Conservation (phyloP, 2,888 invertebrate species). For the Sicus ferrugineus region DNA sequence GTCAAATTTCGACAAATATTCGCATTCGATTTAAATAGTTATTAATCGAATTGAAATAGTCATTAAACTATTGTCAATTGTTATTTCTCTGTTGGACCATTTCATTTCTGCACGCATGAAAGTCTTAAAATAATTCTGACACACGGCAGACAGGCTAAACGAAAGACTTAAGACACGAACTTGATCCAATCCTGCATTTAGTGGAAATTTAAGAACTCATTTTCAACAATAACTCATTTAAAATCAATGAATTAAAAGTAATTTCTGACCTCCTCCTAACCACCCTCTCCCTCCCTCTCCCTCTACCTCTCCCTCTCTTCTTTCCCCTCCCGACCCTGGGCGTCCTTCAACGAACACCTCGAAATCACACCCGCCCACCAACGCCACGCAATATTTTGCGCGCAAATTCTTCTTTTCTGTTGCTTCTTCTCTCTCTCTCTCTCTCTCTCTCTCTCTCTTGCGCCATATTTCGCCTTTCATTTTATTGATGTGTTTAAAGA, state of each 20-base stretch:
- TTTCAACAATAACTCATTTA: neutral
- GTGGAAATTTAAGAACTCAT: neutral
- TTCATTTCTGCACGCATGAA: too few species aligned
- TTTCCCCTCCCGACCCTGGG: neutral
- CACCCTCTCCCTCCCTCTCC: neutral
- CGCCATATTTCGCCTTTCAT: neutral
- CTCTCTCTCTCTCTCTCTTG: neutral
- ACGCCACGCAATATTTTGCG: neutral
- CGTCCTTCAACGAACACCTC: conserved; percentile 1
- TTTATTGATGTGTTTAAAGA: neutral
- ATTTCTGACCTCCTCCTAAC: neutral
- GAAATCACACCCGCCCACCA: neutral
- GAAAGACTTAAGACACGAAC: conserved; percentile 23
- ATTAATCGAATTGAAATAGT: too few species aligned
- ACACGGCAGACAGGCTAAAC: neutral
- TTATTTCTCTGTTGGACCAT: too few species aligned
- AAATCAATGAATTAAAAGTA: conserved; percentile 3
- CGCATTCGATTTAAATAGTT: neutral
- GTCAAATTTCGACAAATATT: too few species aligned
- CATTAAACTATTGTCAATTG: too few species aligned
- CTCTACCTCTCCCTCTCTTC: too few species aligned
- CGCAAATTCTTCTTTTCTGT: neutral
- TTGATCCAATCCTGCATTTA: neutral
- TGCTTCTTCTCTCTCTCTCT: neutral
- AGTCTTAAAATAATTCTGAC: too few species aligned